phyloP scores from a whole-genome alignment of 2,113 vertebrate species.

The Mirza zaza region DNA sequence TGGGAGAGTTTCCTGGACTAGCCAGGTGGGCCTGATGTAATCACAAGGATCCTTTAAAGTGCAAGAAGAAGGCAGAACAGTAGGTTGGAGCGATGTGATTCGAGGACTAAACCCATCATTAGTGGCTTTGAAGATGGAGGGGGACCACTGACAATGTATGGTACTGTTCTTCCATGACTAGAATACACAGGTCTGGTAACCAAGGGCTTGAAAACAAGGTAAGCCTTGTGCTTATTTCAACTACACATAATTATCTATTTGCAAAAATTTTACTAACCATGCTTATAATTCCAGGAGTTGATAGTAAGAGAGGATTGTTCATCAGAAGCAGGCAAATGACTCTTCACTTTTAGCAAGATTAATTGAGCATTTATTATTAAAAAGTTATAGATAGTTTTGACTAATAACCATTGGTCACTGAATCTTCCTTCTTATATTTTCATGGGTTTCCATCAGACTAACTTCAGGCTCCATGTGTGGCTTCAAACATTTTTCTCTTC shows the following conservation, averaged over 20 bases:
- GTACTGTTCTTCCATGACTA: background rate
- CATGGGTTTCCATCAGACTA: background rate
- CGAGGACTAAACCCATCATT: background rate
- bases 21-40: background rate
- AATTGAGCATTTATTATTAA: background rate
- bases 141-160: background rate
- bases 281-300: background rate
- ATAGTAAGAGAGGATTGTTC: background rate
- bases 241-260: background rate
- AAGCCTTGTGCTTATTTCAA: background rate
- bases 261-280: background rate
- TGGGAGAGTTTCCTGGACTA: background rate
- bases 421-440: background rate
- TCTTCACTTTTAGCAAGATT: background rate
- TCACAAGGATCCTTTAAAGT: slow-evolving; percentile 12
- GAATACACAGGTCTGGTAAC: background rate
- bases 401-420: background rate
- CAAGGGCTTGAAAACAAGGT: slow-evolving; percentile 13
- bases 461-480: background rate
- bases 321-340: background rate
- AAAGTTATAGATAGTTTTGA: slow-evolving; percentile 9
- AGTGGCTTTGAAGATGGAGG: slow-evolving; percentile 13
- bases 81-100: background rate
- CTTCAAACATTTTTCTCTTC: slow-evolving; percentile 1
- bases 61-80: background rate